A percentile compares a stretch with the other conserved stretches of the same genome.
phyloP scores from a whole-genome alignment of 2,888 invertebrate species.

The Polymixis flavicincta region DNA sequence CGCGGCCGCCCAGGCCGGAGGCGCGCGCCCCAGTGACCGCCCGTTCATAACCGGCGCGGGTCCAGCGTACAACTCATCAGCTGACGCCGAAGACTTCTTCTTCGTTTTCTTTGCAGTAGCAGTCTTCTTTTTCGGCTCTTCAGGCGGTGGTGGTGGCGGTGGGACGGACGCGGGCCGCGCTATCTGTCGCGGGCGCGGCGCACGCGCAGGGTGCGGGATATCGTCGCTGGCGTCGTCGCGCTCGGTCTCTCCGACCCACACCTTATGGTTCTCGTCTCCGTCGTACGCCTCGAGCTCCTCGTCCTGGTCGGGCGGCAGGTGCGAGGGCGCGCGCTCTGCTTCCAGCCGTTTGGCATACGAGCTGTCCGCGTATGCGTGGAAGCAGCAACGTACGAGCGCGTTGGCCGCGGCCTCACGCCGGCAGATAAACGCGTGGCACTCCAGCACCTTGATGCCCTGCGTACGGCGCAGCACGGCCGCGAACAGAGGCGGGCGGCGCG shows the following conservation, averaged over 20 bases:
- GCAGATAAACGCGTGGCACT: conserved; percentile 99
- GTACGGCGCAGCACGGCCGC: conserved; percentile 98
- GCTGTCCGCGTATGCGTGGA: conserved; percentile 99
- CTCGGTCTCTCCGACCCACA: conserved; percentile 96
- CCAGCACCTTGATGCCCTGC: conserved; percentile 98
- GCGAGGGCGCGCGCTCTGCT: conserved; percentile 89
- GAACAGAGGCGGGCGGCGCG: conserved; percentile 98
- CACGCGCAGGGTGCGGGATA: conserved; percentile 91
- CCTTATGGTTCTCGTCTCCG: conserved; percentile 98
- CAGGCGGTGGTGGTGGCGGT: conserved; percentile 94
- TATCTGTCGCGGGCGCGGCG: conserved; percentile 95
- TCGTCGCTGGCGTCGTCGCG: conserved; percentile 94
- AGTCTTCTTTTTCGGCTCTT: conserved; percentile 91
- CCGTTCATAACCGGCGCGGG: conserved; percentile 86
- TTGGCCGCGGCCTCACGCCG: conserved; percentile 99
- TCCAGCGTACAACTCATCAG: conserved; percentile 91
- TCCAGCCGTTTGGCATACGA: conserved; percentile 96
- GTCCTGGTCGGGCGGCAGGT: conserved; percentile 86
- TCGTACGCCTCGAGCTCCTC: conserved; percentile 96
- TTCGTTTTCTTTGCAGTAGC: conserved; percentile 89
- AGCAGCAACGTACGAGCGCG: conserved; percentile 98
- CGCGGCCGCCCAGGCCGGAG: conserved; percentile 84
- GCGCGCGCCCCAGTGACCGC: conserved; percentile 85
- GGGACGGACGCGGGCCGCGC: conserved; percentile 95
- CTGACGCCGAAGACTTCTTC: conserved; percentile 90